Evolutionary conservation across 2,113 vertebrate genomes (phyloP), one percentile per base, ranked within the genome.

Genomic region (Engraulis encrasicolus): DNA sequence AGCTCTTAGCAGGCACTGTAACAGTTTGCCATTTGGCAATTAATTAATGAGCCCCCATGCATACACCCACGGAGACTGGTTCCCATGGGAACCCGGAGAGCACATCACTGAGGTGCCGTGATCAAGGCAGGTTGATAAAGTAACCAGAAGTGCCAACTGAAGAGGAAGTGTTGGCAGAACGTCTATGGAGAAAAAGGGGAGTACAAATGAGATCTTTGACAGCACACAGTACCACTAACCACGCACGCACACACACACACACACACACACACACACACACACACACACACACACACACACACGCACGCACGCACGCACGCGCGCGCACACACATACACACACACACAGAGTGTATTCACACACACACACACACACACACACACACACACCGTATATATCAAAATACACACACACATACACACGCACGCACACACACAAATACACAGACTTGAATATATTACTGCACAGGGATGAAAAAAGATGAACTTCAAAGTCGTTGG

Each of bases 91-190:
- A 74, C 66, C n/a, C n/a, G 31, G 15, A 27, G 4, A 74, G 66
- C 27, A 74, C 66, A 34, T 34, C 66, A 74, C 31, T 15, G 12
- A 74, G 66, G 61, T 71, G 61, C 27, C 3, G 31, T 74, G 23
- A 74, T 74, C 66, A 74, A 74, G 66, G 27, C 66, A 74, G 66
- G 66, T 74, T 74, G 66, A 74, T 74, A 74, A 74, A 74, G 66
- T 74, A 74, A 34, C 61, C 61, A 71, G 27, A 71, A 31, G 31
- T 71, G 61, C 27, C 23, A 71, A 3, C 61, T 5, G 66, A 74
- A n/a, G n/a, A n/a, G n/a, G 40, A 45, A 45, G 31, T 74, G 66
- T 34, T 74, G 66, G 66, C 66, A 31, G 66, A 74, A 74, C 31
- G 66, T 74, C 66, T 74, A 74, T 74, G 27, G 31, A 74, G 34